Evolutionary conservation across 2,888 invertebrate genomes (phyloP), one percentile per base, ranked within the genome.

Genomic region (Parnassius mnemosyne): DNA sequence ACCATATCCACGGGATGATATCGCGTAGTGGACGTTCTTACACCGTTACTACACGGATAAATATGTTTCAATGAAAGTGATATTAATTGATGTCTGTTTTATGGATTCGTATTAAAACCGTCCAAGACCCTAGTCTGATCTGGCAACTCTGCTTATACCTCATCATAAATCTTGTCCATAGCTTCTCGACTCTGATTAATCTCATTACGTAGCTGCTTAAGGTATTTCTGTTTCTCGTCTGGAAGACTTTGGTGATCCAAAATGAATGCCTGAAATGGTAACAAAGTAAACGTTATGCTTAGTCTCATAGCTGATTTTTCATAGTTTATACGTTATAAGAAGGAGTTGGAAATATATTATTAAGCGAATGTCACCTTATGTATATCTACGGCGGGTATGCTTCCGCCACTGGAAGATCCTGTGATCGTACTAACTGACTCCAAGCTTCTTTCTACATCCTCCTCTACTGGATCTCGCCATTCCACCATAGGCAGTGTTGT

Each of bases 151-250:
- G 7, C 34, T 7, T 3, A 34, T 60, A 93, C 94, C 87, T 96
- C 96, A 54, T 93, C 85, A 60, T 93, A 91, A 42, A 96, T 87
- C 68, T 92, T 92, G 50, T 90, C 83, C 92, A 95, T 95, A 0
- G 94, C 94, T 3, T 94, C 92, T 68, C 92, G 92, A 53, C 93
- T 93, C 69, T 93, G 93, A 78, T 96, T 96, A 57, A 96, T 89
- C 57, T 95, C 94, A 57, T 89, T 84, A 73, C 94, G 87, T 47
- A 93, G 81, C 61, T 92, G 86, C 65, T 89, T 89, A 13, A 94
- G 75, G 66, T 89, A 85, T 72, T 89, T 92, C 70, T 86, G 91
- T 44, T 84, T 85, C 1, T 93, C 93, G 10, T 92, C 92, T 68
- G 93, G 86, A 78, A 94, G 89, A 73, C 87, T 85, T 55, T 90